Percentiles rank a stretch among this genome's conserved stretches.
These are phyloP conservation scores for Axis porcinus DNA, from an alignment of 2,113 vertebrate genomes.

Conservation along the genomic window DNA sequence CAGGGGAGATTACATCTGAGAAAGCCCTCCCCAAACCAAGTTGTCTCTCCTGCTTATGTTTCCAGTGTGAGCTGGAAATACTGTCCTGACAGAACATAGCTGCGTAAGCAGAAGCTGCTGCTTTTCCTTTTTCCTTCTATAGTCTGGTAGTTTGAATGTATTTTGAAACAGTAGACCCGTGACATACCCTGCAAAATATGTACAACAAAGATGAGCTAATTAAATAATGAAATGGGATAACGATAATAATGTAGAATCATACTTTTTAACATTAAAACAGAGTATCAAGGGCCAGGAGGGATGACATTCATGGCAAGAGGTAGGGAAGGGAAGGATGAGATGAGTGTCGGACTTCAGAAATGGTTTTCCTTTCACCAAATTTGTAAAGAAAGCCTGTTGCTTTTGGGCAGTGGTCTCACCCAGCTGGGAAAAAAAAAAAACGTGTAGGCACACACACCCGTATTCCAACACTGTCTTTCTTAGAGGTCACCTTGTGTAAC, in stretches of 20 bases:
- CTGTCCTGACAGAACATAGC: not conserved
- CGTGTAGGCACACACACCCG: no score
- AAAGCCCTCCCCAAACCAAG: not conserved
- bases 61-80: not conserved
- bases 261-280: not conserved
- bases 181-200: not conserved
- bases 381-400: not conserved
- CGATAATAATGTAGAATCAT: not conserved
- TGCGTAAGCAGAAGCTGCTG: not conserved
- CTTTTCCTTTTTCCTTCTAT: not conserved
- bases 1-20: not conserved
- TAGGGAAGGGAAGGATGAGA: not conserved
- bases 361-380: not conserved
- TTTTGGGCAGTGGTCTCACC: not conserved
- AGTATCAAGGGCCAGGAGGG: not conserved
- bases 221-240: not conserved
- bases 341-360: not conserved
- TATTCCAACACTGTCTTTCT: not conserved
- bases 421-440: not conserved
- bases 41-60: not conserved
- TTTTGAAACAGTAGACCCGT: not conserved
- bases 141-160: not conserved
- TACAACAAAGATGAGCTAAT: not conserved
- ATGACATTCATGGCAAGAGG: not conserved
- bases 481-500: not conserved